These are phyloP conservation scores for Aurelia sp. DNA, from an alignment of 30 jellyfish, hydroid and myxozoan genomes.

Conservation along the genomic window DNA sequence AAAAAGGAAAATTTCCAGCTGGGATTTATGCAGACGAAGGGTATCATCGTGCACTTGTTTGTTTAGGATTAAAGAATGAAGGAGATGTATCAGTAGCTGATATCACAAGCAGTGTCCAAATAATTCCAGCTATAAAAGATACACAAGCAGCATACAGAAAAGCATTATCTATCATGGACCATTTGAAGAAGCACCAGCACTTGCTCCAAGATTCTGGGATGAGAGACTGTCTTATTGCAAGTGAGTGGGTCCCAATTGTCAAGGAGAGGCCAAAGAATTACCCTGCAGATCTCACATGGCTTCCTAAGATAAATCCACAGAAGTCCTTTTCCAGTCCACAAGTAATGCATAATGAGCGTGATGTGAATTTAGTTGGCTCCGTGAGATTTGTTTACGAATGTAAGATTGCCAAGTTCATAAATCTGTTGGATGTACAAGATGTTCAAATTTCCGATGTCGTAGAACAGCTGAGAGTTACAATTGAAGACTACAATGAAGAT, in stretches of 20 bases:
- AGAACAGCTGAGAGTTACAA: constrained; percentile 1
- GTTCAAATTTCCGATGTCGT: neutral
- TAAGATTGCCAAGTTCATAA: neutral
- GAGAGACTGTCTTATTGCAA: neutral
- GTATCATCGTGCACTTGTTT: neutral
- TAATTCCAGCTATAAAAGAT: neutral
- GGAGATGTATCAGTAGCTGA: constrained; percentile 54
- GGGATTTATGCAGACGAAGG: neutral
- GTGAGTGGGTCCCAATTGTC: constrained; percentile 49
- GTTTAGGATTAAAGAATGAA: constrained; percentile 48
- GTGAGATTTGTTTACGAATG: constrained; percentile 5
- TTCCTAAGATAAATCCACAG: neutral
- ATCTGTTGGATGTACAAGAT: neutral
- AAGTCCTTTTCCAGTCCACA: constrained; percentile 4
- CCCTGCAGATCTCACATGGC: constrained; percentile 60
- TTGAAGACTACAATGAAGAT: neutral
- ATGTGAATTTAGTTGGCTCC: constrained; percentile 22
- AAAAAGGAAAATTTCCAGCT: constrained; percentile 60
- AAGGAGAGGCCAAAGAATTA: constrained; percentile 42
- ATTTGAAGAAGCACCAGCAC: neutral
- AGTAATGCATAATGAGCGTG: neutral
- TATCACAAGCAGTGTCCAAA: neutral
- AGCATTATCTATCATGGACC: constrained; percentile 9
- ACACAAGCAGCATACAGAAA: neutral
- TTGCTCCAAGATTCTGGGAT: neutral